phyloP scores from a whole-genome alignment of 2,113 vertebrate species.

The Cavia porcellus region DNA sequence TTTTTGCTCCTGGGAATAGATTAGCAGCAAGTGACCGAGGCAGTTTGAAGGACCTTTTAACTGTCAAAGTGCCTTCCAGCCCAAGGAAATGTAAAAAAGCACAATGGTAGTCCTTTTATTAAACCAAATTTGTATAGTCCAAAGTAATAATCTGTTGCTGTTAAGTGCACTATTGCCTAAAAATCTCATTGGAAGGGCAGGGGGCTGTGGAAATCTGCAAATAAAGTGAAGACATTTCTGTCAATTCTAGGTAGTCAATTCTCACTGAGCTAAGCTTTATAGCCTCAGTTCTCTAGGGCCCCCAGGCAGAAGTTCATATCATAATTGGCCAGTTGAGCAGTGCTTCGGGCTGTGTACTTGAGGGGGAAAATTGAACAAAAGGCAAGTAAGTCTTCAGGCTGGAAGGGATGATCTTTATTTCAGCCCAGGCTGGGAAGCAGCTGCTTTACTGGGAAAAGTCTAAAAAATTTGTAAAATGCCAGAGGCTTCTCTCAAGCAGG shows the following conservation, averaged over 20 bases:
- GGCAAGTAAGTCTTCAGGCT: not conserved
- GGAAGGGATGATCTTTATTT: not conserved
- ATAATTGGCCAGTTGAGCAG: not conserved
- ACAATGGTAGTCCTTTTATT: not conserved
- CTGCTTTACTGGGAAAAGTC: slow-evolving; percentile 33
- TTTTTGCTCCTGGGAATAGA: not conserved
- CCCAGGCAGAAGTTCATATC: not conserved
- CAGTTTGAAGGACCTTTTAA: slow-evolving; percentile 39
- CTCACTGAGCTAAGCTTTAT: slow-evolving; percentile 28
- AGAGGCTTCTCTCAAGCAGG: slow-evolving; percentile 14
- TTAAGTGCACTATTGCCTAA: slow-evolving; percentile 44
- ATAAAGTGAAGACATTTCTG: not conserved
- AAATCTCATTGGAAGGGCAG: slow-evolving; percentile 50
- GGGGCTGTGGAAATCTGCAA: slow-evolving; percentile 59
- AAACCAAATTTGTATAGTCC: slow-evolving; percentile 33
- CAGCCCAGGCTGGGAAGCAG: not conserved
- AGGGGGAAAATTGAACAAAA: not conserved
- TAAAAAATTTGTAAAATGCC: not conserved
- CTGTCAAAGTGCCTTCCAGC: slow-evolving; percentile 43
- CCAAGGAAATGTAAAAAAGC: slow-evolving; percentile 31
- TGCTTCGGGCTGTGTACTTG: slow-evolving; percentile 14
- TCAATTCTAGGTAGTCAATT: slow-evolving; percentile 37
- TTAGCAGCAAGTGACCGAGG: not conserved
- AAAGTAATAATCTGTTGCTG: slow-evolving; percentile 52
- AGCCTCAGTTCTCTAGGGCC: slow-evolving; percentile 50